phyloP scores from a whole-genome alignment of 2,113 vertebrate genomes.

The Nanorana parkeri region DNA sequence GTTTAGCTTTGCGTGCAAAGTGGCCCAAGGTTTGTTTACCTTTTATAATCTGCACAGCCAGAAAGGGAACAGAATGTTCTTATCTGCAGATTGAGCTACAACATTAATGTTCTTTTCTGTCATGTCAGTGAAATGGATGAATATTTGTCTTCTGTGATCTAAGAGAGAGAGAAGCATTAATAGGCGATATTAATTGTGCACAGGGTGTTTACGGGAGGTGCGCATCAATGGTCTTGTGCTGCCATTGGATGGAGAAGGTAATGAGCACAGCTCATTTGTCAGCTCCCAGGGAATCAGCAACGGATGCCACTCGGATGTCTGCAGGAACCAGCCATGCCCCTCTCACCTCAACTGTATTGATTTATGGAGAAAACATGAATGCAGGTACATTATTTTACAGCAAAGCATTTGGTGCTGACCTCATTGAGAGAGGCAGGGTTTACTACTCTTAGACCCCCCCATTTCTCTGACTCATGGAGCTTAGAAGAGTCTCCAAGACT shows the following conservation, averaged over 20 bases:
- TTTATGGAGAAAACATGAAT: constrained; percentile 89
- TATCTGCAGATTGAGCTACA: neutral
- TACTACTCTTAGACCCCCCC: too few relatives aligned
- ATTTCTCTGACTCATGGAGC: too few relatives aligned
- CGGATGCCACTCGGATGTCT: constrained; percentile 84
- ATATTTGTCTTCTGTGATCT: neutral
- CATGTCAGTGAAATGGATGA: neutral
- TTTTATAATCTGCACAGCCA: neutral
- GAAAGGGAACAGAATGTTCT: neutral
- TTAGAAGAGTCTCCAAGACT: too few relatives aligned
- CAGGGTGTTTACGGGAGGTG: constrained; percentile 88
- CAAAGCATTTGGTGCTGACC: too few relatives aligned
- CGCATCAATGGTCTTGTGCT: constrained; percentile 78
- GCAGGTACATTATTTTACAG: constrained; percentile 72
- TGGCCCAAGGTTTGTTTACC: neutral
- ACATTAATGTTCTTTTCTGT: neutral
- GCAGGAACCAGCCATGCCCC: constrained; percentile 77
- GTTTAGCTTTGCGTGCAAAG: too few relatives aligned
- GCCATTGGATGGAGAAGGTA: constrained; percentile 78
- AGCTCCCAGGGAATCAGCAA: constrained; percentile 72
- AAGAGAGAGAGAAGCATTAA: neutral
- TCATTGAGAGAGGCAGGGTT: too few relatives aligned
- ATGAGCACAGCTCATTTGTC: constrained; percentile 70
- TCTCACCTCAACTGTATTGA: constrained; percentile 83
- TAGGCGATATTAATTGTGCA: neutral